Percentiles rank a stretch among this genome's conserved stretches.
Evolutionary conservation across 2,113 vertebrate genomes (phyloP).

Genomic region (Pongo pygmaeus): DNA sequence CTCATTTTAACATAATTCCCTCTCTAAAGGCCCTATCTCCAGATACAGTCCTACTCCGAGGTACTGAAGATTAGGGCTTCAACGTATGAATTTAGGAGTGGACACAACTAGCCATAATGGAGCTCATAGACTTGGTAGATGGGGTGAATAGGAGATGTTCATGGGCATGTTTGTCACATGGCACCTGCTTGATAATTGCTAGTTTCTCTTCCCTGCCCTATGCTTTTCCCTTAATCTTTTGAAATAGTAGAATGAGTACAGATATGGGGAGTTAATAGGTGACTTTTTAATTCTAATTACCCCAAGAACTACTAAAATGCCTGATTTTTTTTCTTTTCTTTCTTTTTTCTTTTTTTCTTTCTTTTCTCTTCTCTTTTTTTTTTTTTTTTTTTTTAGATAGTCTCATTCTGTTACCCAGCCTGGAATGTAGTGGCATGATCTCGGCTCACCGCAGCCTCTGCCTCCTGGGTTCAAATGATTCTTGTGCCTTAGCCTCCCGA

Average conservation of each 20-base stretch:
- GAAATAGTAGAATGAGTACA: not conserved
- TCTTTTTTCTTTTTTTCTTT: too few relatives aligned
- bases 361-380: too few relatives aligned
- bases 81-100: not conserved
- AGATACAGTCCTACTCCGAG: not conserved
- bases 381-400: too few relatives aligned
- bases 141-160: too few relatives aligned
- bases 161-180: too few relatives aligned
- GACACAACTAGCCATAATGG: not conserved
- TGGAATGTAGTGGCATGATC: too few relatives aligned
- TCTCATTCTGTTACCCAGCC: rapidly evolving
- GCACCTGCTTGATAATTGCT: not conserved
- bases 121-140: not conserved
- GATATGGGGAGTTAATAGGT: not conserved
- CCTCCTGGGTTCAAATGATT: too few relatives aligned
- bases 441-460: too few relatives aligned
- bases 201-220: not conserved
- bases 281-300: not conserved
- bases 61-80: not conserved
- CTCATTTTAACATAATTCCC: not conserved
- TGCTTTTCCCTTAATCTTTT: not conserved
- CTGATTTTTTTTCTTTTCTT: too few relatives aligned
- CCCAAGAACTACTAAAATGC: too few relatives aligned
- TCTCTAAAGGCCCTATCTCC: not conserved
- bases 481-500: too few relatives aligned